Conservation (phyloP, 2,797 vertebrate species). For the Australoheros facetus region DNA sequence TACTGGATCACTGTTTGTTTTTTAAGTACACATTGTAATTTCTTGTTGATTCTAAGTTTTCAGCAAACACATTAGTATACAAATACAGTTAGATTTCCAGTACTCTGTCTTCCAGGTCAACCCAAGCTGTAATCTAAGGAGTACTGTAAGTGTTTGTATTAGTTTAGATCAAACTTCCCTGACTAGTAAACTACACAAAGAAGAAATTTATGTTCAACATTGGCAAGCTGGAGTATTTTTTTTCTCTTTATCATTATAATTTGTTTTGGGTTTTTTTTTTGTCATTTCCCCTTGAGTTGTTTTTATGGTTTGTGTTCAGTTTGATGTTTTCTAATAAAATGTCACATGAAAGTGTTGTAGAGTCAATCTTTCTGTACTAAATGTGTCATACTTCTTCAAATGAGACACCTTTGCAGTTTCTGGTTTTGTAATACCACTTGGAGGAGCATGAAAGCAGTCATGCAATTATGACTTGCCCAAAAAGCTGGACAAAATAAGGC, state of each 20-base stretch:
- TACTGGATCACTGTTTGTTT: slow-evolving; percentile 13
- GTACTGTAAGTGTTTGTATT: slow-evolving; percentile 8
- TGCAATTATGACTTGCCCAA: not conserved
- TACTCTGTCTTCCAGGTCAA: slow-evolving; percentile 44
- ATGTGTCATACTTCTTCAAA: not conserved
- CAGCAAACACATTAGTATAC: slow-evolving; percentile 6
- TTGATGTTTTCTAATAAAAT: slow-evolving; percentile 79
- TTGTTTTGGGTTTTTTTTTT: not conserved
- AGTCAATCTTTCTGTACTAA: not conserved
- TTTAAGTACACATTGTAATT: not conserved
- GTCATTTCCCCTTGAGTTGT: slow-evolving; percentile 32
- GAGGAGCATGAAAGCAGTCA: not conserved
- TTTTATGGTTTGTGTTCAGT: slow-evolving; percentile 64
- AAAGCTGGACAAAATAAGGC: not conserved
- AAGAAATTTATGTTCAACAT: slow-evolving; percentile 6
- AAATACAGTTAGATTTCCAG: not conserved
- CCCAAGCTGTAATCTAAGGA: slow-evolving; percentile 7
- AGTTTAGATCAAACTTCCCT: slow-evolving; percentile 14
- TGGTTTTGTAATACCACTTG: too few species aligned
- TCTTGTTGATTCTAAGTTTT: slow-evolving; percentile 9
- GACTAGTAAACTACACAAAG: slow-evolving; percentile 11
- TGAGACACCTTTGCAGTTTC: not conserved
- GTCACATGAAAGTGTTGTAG: slow-evolving; percentile 33
- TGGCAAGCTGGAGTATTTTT: slow-evolving; percentile 7
- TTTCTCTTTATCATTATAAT: slow-evolving; percentile 4